Evolutionary conservation across 2,797 vertebrate genomes (phyloP), one percentile per base, ranked within the genome.

Genomic region (Coilia nasus): DNA sequence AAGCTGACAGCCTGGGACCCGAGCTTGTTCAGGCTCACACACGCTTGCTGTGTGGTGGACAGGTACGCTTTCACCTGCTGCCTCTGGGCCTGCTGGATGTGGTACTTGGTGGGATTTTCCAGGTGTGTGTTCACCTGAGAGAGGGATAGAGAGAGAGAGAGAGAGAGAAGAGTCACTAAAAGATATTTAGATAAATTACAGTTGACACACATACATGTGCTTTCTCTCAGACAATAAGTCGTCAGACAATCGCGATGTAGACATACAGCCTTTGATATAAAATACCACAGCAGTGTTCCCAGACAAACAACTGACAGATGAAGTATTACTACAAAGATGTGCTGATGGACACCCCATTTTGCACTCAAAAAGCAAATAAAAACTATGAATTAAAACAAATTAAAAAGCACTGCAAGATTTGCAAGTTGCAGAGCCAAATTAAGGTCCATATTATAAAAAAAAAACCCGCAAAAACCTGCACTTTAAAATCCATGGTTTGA

Each of bases 31-130:
- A 78, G 17, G 19, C 71, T 78, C 71, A 78, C 71, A n/a, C 71
- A 78, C 10, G 97, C 97, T 88, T 95, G 95, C 92, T 96, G 93
- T 41, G 96, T 96, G 90, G 96, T 97, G 87, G 96, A 96, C 94
- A 99, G 96, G 95, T 99, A 99, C 85, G 97, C 97, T 94, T 99
- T 99, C 92, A 99, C 97, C 96, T 99, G 98, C 95, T 99, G 98
- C 95, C 97, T 94, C 93, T 99, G 98, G 57, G 98, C 97, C 94
- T 98, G 97, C 92, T 99, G 97, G 89, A 99, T 98, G 94, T 99
- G 98, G 93, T 99, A 99, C 94, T 98, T 98, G 89, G 98, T 99
- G 64, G 98, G 98, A 91, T 99, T 99, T 95, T 99, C 98, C 91
- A 99, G 96, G 95, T 99, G 97, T 87, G 98, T 99, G 95, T 99